These are phyloP conservation scores for Mus pahari DNA, from an alignment of 2,113 vertebrate species.

Conservation along the genomic window DNA sequence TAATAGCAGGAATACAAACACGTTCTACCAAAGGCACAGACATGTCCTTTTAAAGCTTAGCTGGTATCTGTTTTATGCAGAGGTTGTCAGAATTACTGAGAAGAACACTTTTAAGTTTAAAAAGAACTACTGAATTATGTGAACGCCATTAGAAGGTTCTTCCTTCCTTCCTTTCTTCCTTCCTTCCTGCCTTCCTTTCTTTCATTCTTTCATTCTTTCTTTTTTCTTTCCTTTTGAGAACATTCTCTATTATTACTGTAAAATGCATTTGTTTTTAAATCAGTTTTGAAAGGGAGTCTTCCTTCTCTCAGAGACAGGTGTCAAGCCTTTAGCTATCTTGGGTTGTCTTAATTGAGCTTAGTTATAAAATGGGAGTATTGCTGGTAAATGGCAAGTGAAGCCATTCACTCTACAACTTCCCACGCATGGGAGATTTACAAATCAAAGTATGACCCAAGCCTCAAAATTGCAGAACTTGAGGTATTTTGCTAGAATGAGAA, in stretches of 20 bases:
- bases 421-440: neutral
- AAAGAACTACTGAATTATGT: neutral
- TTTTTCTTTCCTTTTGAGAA: neutral
- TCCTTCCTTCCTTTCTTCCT: too few species aligned
- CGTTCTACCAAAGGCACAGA: neutral
- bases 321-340: neutral
- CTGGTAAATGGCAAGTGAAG: neutral
- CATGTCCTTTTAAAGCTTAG: neutral
- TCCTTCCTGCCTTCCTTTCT: too few species aligned
- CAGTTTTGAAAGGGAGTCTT: neutral
- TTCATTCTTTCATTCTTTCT: too few species aligned
- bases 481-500: neutral
- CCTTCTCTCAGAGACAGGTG: neutral
- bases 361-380: neutral
- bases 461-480: neutral
- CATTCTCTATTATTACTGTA: neutral
- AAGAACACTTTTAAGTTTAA: slow-evolving; percentile 13
- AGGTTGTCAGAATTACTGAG: neutral
- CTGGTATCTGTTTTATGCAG: neutral
- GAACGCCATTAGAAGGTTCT: neutral
- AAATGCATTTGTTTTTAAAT: neutral
- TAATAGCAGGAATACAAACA: neutral
- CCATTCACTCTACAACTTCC: neutral
- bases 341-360: neutral
- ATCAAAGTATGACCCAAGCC: neutral